Evolutionary conservation across 1,140 invertebrate species (phyloP), one percentile per base, ranked within the genome.

Genomic region (Radopholus similis): DNA sequence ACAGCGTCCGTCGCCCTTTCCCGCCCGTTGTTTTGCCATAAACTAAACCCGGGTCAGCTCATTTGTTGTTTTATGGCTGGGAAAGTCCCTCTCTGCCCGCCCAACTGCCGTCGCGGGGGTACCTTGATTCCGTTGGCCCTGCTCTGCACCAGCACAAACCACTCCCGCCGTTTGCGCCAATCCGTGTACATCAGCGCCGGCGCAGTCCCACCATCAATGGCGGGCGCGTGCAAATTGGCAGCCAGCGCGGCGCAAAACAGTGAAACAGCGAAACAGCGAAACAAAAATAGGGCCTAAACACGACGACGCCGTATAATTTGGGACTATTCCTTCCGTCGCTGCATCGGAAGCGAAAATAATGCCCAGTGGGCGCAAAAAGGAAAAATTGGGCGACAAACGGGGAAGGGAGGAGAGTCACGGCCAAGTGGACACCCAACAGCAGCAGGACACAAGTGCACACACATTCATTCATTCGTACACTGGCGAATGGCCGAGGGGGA

Each of bases 101-200:
- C 9, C n/a, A 15, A 47, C 6, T n/a, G n/a, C 18, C n/a, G 47
- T 21, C 21, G 47, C 44, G 4, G n/a, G 4, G 21, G 11, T 5
- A 51, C 47, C 44, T 64, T 65, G 38, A 66, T 66, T 28, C 30
- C 18, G 5, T 30, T 3, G 8, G 64, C 64, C 35, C 64, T 35
- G 26, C n/a, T 30, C 28, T 66, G 53, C 34, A 66, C 60, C 26
- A 64, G 34, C 18, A 65, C 38, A 66, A 66, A 66, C 21, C 26
- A 34, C 34, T 38, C 30, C 15, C 60, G 47, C 21, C 47, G 47
- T 51, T 28, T 51, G 3, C 30, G n/a, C 47, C 47, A 51, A 0
- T 51, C 47, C 30, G 47, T 21, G 47, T 51, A 51, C 47, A 51
- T 51, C 44, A 47, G 26, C 4, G 13, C 5, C 13, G 44, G n/a